These are phyloP conservation scores for Perodicticus potto DNA, from an alignment of 2,797 vertebrate species.

Conservation along the genomic window DNA sequence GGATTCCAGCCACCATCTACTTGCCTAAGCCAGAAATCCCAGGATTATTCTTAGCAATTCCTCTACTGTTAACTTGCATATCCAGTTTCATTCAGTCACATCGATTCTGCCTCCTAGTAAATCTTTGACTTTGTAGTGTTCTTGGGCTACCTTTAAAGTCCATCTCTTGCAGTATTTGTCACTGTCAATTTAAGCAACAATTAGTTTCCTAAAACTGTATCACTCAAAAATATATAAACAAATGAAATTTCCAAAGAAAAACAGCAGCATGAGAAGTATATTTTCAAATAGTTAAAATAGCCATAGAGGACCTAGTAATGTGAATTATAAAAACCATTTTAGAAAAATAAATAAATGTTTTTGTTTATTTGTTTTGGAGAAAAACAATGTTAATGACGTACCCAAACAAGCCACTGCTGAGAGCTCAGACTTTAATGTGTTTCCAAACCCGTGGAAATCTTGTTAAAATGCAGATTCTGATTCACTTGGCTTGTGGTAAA, in stretches of 20 bases:
- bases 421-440: neutral
- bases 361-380: too few relatives aligned
- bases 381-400: neutral
- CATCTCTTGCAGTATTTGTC: neutral
- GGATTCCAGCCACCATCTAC: neutral
- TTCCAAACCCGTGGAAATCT: neutral
- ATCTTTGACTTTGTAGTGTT: neutral
- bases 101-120: neutral
- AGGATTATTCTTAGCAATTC: neutral
- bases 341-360: neutral
- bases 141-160: neutral
- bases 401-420: neutral
- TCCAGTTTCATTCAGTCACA: neutral
- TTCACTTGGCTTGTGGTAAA: too few relatives aligned
- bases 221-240: neutral
- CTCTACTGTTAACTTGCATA: neutral
- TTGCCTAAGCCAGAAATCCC: neutral
- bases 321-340: neutral
- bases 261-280: neutral
- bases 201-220: constrained; percentile 14
- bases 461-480: neutral
- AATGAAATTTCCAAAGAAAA: constrained; percentile 30
- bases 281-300: neutral
- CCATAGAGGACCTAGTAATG: neutral
- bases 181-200: neutral